These are phyloP conservation scores for Lepidonotus clava DNA, from an alignment of 2,888 invertebrate species.

Conservation along the genomic window DNA sequence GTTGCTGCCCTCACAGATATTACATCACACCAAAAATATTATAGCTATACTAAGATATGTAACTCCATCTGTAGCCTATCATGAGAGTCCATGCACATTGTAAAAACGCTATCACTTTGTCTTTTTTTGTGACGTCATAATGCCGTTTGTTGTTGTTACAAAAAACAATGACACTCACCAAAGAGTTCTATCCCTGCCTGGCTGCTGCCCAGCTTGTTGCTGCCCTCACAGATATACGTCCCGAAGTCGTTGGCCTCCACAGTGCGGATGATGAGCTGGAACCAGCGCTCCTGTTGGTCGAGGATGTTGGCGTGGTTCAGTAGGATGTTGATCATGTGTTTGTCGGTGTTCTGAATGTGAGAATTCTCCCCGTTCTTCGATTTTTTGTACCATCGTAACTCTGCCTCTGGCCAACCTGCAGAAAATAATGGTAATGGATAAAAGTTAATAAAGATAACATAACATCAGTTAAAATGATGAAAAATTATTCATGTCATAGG, in stretches of 20 bases:
- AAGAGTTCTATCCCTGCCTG: constrained; percentile 70
- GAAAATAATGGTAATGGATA: no score
- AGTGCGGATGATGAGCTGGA: constrained; percentile 74
- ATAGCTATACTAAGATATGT: no score
- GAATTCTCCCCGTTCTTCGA: constrained; percentile 9
- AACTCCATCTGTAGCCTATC: no score
- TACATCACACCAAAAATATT: no score
- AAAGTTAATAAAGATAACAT: no score
- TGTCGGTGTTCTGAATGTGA: constrained; percentile 62
- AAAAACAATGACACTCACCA: constrained; percentile 72
- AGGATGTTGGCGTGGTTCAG: constrained; percentile 65
- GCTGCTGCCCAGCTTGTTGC: constrained; percentile 70
- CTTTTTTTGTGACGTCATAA: no score
- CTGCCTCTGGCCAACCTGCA: constrained; percentile 63
- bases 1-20: no score
- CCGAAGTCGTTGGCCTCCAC: constrained; percentile 76
- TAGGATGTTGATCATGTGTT: constrained; percentile 64
- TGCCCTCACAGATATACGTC: constrained; percentile 73
- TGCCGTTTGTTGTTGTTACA: no score
- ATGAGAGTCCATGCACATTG: no score
- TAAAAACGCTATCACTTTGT: no score
- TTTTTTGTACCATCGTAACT: constrained; percentile 64
- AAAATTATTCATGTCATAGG: no score
- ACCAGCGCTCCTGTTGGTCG: constrained; percentile 67
- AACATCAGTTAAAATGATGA: no score